These are phyloP conservation scores for Mechanitis messenoides DNA, from an alignment of 2,888 invertebrate genomes.

Conservation along the genomic window DNA sequence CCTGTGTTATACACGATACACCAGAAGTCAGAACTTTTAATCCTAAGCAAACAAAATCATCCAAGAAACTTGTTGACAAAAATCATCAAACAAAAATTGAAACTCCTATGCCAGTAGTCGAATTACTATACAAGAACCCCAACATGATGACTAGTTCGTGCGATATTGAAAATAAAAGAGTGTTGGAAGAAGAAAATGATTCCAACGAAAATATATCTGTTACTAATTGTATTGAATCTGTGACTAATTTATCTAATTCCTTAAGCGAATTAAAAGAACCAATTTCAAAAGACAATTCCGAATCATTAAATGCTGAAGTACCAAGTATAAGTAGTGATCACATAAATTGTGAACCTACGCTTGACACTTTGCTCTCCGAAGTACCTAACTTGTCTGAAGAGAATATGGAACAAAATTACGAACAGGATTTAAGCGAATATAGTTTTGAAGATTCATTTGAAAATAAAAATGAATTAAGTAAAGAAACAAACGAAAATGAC, in stretches of 20 bases:
- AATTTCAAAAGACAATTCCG: conserved; percentile 7
- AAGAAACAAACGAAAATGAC: conserved; percentile 34
- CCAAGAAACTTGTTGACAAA: conserved; percentile 13
- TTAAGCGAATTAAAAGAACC: conserved; percentile 13
- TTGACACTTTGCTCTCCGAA: conserved; percentile 16
- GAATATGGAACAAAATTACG: conserved; percentile 50
- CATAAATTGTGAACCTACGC: not conserved
- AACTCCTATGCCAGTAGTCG: conserved; percentile 40
- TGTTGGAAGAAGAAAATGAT: conserved; percentile 31
- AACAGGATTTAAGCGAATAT: conserved; percentile 49
- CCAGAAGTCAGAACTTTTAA: conserved; percentile 39
- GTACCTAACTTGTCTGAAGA: conserved; percentile 45
- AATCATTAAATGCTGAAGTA: not conserved
- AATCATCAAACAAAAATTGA: conserved; percentile 7
- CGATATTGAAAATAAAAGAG: conserved; percentile 39
- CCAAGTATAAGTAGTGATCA: not conserved
- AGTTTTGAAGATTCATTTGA: conserved; percentile 47
- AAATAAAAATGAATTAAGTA: conserved; percentile 41
- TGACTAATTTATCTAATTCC: conserved; percentile 33
- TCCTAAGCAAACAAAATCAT: conserved; percentile 33
- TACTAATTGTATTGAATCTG: conserved; percentile 30
- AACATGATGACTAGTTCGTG: conserved; percentile 45
- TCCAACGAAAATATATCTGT: conserved; percentile 37
- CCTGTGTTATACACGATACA: conserved; percentile 60
- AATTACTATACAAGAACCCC: conserved; percentile 62